Evolutionary conservation across 2,888 invertebrate genomes (phyloP).

Genomic region (Agapetus fuscipes): DNA sequence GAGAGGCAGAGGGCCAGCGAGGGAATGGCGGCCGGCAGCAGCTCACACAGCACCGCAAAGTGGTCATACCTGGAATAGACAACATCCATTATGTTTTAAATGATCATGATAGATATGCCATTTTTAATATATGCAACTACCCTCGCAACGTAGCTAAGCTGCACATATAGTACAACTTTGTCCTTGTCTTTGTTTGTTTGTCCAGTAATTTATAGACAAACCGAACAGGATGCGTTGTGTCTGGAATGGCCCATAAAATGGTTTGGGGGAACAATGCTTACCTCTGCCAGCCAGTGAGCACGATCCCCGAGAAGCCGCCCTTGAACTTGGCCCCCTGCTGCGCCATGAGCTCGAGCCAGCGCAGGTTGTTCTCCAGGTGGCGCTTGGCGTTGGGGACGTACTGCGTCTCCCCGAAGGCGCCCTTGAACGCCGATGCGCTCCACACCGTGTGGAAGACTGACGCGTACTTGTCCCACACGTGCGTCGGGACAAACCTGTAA

Average conservation of each 20-base stretch:
- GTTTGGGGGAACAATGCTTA: too few species aligned
- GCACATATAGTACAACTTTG: too few species aligned
- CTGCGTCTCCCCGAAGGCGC: conserved; percentile 62
- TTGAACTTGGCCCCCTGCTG: conserved; percentile 46
- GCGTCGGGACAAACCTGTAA: conserved; percentile 22
- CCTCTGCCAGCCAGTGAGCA: conserved; percentile 51
- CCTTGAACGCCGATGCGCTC: conserved; percentile 69
- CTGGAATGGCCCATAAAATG: too few species aligned
- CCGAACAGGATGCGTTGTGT: too few species aligned
- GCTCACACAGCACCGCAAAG: conserved; percentile 58
- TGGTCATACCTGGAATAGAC: conserved; percentile 50
- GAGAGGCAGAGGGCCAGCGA: conserved; percentile 51
- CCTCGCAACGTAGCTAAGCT: too few species aligned
- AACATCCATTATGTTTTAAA: too few species aligned
- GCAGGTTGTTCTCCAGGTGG: conserved; percentile 60
- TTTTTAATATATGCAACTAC: too few species aligned
- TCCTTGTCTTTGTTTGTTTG: too few species aligned
- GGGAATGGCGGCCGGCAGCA: conserved; percentile 55
- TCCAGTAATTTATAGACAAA: too few species aligned
- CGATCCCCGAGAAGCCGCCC: conserved; percentile 43
- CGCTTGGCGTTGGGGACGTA: conserved; percentile 55
- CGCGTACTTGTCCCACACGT: conserved; percentile 58
- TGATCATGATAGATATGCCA: too few species aligned
- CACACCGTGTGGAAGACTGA: conserved; percentile 58
- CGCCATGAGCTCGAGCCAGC: conserved; percentile 59